These are phyloP conservation scores for Synaphobranchus kaupii DNA, from an alignment of 2,797 vertebrate species.

Conservation along the genomic window DNA sequence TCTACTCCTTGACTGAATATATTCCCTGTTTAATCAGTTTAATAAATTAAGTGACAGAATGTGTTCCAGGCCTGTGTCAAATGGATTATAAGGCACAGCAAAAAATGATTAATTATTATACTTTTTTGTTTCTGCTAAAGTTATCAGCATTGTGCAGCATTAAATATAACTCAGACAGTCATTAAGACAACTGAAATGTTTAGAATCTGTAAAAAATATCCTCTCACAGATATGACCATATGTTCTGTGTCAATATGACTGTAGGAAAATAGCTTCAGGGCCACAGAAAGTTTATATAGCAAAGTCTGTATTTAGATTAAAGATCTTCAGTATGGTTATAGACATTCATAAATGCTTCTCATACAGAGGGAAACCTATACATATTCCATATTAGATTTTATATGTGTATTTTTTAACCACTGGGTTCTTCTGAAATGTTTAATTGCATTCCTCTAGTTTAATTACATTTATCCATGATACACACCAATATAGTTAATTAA, in stretches of 20 bases:
- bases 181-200: slow-evolving; percentile 79
- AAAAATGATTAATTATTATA: not conserved
- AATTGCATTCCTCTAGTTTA: too few relatives aligned
- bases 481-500: not conserved
- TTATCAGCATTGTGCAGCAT: slow-evolving; percentile 61
- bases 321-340: slow-evolving; percentile 67
- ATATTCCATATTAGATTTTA: not conserved
- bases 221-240: slow-evolving; percentile 77
- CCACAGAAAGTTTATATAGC: slow-evolving; percentile 65
- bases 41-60: slow-evolving; percentile 58
- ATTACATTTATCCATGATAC: not conserved
- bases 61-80: not conserved
- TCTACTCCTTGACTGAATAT: not conserved
- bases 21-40: not conserved
- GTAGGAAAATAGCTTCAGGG: slow-evolving; percentile 79
- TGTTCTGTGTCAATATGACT: slow-evolving; percentile 83
- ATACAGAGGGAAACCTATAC: not conserved
- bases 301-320: slow-evolving; percentile 73
- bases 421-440: not conserved
- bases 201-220: slow-evolving; percentile 74
- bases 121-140: slow-evolving; percentile 62
- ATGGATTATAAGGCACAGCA: not conserved
- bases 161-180: slow-evolving; percentile 76
- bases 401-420: not conserved
- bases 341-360: not conserved